Evolutionary conservation across 2,797 vertebrate species (phyloP).

Genomic region (Phaenicophaeus curvirostris): DNA sequence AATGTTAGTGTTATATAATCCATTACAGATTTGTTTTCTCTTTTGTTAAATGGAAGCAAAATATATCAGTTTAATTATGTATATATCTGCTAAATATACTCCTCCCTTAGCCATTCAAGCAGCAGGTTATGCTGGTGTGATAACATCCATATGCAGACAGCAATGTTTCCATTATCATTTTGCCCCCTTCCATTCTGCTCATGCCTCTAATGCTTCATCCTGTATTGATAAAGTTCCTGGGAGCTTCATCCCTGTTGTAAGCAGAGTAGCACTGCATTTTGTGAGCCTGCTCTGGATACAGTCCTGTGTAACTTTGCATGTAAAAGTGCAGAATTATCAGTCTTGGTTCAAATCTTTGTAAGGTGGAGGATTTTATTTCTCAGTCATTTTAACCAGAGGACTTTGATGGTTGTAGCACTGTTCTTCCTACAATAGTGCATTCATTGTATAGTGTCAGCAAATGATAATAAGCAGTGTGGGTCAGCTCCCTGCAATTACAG

Average conservation of each 20-base stretch:
- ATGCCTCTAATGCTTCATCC: background rate
- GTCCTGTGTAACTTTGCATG: rapidly evolving
- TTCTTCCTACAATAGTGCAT: background rate
- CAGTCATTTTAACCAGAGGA: background rate
- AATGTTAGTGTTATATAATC: background rate
- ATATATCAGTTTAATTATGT: background rate
- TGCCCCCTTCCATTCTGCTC: background rate
- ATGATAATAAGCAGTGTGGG: background rate
- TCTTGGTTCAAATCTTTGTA: background rate
- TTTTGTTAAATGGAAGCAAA: background rate
- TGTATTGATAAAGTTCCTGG: rapidly evolving
- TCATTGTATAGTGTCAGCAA: background rate
- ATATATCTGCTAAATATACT: background rate
- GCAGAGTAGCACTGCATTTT: rapidly evolving
- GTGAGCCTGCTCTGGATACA: background rate
- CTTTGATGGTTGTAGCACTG: background rate
- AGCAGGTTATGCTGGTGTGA: background rate
- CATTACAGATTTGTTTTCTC: background rate
- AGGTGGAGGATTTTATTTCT: background rate
- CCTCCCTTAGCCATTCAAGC: background rate
- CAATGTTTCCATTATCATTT: background rate
- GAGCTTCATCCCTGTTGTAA: background rate
- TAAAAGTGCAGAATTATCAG: background rate
- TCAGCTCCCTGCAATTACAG: background rate
- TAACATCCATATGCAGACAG: rapidly evolving